A percentile compares a stretch with the other conserved stretches of the same genome.
These are phyloP conservation scores for Corythornis cristatus DNA, from an alignment of 2,113 vertebrate genomes.

Conservation along the genomic window DNA sequence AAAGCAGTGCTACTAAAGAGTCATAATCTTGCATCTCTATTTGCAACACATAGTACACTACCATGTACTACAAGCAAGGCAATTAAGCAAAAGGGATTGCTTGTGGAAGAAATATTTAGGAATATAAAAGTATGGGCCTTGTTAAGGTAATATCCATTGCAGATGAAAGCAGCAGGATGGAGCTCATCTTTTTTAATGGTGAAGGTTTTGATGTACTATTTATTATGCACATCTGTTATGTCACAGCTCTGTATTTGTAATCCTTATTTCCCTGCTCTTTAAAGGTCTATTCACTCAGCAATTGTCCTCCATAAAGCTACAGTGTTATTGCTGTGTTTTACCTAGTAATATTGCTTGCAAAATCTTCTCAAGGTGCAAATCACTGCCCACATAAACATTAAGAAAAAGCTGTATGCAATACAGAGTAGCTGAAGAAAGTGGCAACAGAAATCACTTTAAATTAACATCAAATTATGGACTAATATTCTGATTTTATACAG, in stretches of 20 bases:
- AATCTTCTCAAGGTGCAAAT: neutral
- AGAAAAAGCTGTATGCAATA: neutral
- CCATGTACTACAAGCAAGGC: neutral
- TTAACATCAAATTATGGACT: constrained; percentile 33
- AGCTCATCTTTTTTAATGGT: neutral
- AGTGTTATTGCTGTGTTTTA: neutral
- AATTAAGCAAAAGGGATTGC: neutral
- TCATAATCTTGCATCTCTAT: neutral
- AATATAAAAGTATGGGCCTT: neutral
- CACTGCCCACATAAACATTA: neutral
- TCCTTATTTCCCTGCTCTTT: neutral
- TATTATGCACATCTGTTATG: neutral
- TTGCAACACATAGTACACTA: neutral
- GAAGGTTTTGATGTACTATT: neutral
- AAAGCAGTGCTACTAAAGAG: neutral
- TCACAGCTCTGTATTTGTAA: neutral
- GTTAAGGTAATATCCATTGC: neutral
- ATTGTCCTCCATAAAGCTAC: neutral
- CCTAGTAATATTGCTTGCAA: neutral
- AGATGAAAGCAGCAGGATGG: neutral
- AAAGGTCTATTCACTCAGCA: neutral
- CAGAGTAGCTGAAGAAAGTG: constrained; percentile 5
- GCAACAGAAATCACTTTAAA: constrained; percentile 40
- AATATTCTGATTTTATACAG: constrained; percentile 39
- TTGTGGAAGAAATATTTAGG: neutral